Evolutionary conservation across 1,140 invertebrate genomes (phyloP).

Genomic region (Drosophila guanche): DNA sequence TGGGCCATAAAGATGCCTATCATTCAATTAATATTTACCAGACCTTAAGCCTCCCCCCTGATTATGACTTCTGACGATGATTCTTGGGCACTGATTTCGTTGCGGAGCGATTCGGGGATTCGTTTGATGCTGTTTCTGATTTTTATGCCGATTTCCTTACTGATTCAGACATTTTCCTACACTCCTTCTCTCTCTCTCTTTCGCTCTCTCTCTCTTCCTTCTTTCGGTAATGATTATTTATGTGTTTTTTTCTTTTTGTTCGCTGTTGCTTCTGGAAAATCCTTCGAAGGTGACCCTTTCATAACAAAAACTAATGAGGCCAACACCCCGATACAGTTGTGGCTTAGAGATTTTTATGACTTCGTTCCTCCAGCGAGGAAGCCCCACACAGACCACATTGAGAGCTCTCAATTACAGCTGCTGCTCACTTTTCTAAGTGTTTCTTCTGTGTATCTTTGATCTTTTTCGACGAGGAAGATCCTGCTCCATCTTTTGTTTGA

Average conservation of each 20-base stretch:
- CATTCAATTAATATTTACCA: conserved; percentile 80
- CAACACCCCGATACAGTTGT: no score
- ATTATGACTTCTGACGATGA: conserved; percentile 34
- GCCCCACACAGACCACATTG: no score
- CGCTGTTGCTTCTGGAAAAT: no score
- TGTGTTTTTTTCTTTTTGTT: conserved; percentile 8
- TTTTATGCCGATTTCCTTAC: conserved; percentile 4
- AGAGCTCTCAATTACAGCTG: no score
- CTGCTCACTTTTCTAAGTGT: no score
- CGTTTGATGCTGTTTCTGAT: background rate
- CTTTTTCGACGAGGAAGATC: no score
- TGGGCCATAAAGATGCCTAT: conserved; percentile 78
- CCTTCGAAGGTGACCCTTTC: no score
- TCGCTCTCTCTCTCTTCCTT: background rate
- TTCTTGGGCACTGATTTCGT: conserved; percentile 19
- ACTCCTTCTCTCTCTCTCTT: background rate
- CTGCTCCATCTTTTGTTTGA: no score
- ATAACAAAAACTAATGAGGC: no score
- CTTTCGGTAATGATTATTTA: conserved; percentile 61
- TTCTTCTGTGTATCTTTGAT: no score
- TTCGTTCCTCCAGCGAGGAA: no score
- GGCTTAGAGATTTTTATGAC: no score
- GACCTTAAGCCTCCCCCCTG: conserved; percentile 26
- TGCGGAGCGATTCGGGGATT: conserved; percentile 27
- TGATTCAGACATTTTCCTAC: background rate